Percentiles rank a stretch among this genome's conserved stretches.
Conservation (phyloP, 2,888 invertebrate species). For the Timema cristinae region DNA sequence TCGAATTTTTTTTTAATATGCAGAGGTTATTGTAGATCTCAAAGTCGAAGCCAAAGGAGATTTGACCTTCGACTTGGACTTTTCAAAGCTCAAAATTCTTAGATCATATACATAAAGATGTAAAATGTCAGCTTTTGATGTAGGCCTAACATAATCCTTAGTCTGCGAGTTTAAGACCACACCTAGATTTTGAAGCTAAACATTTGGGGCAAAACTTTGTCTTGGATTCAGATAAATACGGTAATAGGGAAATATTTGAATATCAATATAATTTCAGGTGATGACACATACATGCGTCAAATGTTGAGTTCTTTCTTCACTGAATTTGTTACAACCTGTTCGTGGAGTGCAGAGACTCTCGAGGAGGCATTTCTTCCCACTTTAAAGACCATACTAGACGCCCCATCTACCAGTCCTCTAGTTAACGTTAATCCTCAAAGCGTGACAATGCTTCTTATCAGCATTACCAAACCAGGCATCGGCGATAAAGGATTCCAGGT, state of each 20-base stretch:
- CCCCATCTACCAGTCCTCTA: constrained; percentile 71
- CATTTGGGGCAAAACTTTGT: too few species aligned
- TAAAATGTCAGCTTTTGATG: too few species aligned
- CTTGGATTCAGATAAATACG: background rate
- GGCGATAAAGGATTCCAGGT: constrained; percentile 17
- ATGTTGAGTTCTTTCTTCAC: constrained; percentile 68
- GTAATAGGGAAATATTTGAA: background rate
- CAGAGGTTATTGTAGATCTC: too few species aligned
- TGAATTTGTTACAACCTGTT: constrained; percentile 49
- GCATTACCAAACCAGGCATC: constrained; percentile 56
- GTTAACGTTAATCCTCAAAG: constrained; percentile 69
- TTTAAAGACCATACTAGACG: constrained; percentile 64
- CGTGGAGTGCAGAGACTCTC: constrained; percentile 56
- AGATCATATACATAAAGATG: too few species aligned
- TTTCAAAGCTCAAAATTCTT: too few species aligned
- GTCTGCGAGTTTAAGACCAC: too few species aligned
- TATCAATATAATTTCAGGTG: constrained; percentile 45
- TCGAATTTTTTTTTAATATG: too few species aligned
- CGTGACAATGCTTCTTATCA: constrained; percentile 71
- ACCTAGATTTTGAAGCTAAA: too few species aligned
- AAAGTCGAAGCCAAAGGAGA: too few species aligned
- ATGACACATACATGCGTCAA: constrained; percentile 61
- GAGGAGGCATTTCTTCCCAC: constrained; percentile 71
- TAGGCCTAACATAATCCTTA: too few species aligned
- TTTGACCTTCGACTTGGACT: too few species aligned